These are phyloP conservation scores for Campoplex capitator DNA, from an alignment of 2,888 invertebrate genomes.

Conservation along the genomic window DNA sequence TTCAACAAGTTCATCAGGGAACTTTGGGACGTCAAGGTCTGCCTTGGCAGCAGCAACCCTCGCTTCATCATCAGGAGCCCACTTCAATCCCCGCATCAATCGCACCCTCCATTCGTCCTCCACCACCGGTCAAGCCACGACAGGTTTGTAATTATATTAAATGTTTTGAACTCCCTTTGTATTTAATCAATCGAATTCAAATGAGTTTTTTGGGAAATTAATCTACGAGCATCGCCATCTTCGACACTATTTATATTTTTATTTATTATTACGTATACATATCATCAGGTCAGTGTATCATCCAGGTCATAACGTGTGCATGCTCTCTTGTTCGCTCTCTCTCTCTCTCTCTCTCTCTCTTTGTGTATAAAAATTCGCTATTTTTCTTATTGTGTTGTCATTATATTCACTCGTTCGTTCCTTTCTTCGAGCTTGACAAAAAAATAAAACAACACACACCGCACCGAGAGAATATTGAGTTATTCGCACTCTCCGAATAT, in stretches of 20 bases:
- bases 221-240: conserved; percentile 7
- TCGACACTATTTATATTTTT: conserved; percentile 22
- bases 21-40: conserved; percentile 82
- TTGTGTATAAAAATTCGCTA: conserved; percentile 62
- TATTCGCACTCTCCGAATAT: not conserved
- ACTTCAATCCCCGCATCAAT: conserved; percentile 79
- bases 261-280: conserved; percentile 26
- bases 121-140: conserved; percentile 83
- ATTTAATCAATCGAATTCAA: not conserved
- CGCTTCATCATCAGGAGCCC: conserved; percentile 83
- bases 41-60: conserved; percentile 85
- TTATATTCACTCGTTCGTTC: conserved; percentile 48
- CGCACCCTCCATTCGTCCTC: conserved; percentile 81
- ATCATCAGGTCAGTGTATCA: conserved; percentile 37
- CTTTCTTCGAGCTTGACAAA: conserved; percentile 47
- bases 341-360: conserved; percentile 5
- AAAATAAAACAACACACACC: not conserved
- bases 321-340: conserved; percentile 41
- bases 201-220: not conserved
- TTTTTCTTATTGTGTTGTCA: conserved; percentile 37
- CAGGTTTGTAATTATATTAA: conserved; percentile 77
- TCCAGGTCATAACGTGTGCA: conserved; percentile 59
- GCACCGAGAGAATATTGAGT: not conserved
- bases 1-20: conserved; percentile 75
- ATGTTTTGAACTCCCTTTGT: not conserved